A percentile compares a stretch with the other conserved stretches of the same genome.
Evolutionary conservation across 1,140 invertebrate species (phyloP).

Genomic region (Lordiphosa mommai): DNA sequence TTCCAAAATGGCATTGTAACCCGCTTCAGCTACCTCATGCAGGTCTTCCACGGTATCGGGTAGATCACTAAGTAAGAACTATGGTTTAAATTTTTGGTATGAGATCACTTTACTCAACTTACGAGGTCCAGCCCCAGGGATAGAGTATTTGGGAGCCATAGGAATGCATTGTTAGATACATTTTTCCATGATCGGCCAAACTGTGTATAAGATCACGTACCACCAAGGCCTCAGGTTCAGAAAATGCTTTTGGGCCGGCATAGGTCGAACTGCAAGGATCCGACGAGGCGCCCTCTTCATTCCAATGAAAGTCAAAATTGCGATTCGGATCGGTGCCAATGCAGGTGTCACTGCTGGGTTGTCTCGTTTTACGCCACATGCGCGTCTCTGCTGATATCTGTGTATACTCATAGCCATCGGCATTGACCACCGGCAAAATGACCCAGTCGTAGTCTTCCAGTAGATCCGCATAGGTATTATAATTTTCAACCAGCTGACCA

Average conservation of each 20-base stretch:
- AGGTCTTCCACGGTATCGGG: conserved; percentile 74
- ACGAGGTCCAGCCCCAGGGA: conserved; percentile 85
- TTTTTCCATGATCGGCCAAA: conserved; percentile 81
- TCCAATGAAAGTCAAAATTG: conserved; percentile 85
- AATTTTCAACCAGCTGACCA: conserved; percentile 81
- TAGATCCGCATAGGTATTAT: conserved; percentile 75
- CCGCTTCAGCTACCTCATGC: conserved; percentile 78
- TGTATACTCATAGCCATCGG: conserved; percentile 80
- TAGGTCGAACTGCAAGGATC: conserved; percentile 84
- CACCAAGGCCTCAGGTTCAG: conserved; percentile 84
- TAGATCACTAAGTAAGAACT: conserved; percentile 31
- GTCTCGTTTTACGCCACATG: conserved; percentile 81
- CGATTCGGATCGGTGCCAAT: conserved; percentile 84
- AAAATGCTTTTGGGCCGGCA: conserved; percentile 85
- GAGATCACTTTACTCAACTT: not conserved
- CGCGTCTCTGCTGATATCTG: conserved; percentile 74
- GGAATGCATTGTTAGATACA: conserved; percentile 87
- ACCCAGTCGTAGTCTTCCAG: conserved; percentile 82
- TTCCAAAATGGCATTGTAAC: conserved; percentile 78
- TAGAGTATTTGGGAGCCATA: conserved; percentile 85
- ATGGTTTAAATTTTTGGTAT: not conserved
- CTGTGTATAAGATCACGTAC: conserved; percentile 80
- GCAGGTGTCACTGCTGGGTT: conserved; percentile 71
- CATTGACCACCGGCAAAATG: conserved; percentile 82
- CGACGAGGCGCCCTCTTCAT: conserved; percentile 83